phyloP scores from a whole-genome alignment of 1,140 invertebrate genomes.

The Bombus picipes region DNA sequence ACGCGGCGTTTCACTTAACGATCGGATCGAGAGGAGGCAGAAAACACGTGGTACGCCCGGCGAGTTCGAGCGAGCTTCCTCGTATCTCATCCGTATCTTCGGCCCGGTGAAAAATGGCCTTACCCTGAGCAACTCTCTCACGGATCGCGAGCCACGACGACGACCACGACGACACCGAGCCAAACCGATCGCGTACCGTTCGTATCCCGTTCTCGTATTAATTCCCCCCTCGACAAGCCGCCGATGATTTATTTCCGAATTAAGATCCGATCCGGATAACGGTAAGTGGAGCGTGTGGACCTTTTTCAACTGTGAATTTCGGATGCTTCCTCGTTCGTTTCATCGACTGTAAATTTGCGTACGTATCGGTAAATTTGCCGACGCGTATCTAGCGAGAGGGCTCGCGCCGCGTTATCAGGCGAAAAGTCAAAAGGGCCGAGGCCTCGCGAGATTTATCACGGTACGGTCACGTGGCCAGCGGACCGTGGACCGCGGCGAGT shows the following conservation, averaged over 20 bases:
- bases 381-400: slow-evolving; percentile 2
- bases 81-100: slow-evolving; percentile 28
- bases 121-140: not conserved
- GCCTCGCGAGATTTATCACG: slow-evolving; percentile 62
- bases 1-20: slow-evolving; percentile 9
- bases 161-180: not conserved
- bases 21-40: slow-evolving; percentile 4
- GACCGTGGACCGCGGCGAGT: slow-evolving; percentile 52
- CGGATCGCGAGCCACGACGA: not conserved
- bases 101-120: slow-evolving; percentile 16
- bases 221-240: slow-evolving; percentile 18
- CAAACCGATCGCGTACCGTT: not conserved
- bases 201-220: slow-evolving; percentile 35
- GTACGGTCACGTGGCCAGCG: slow-evolving; percentile 58
- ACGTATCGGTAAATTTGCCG: not conserved
- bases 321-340: not conserved
- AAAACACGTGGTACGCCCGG: not conserved
- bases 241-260: slow-evolving; percentile 63
- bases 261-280: slow-evolving; percentile 46
- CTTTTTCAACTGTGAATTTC: not conserved
- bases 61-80: not conserved
- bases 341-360: not conserved
- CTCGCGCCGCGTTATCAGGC: slow-evolving; percentile 52
- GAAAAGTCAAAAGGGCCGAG: slow-evolving; percentile 50
- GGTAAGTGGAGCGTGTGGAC: slow-evolving; percentile 17